phyloP scores from a whole-genome alignment of 2,888 invertebrate species.

The Agrochola macilenta region DNA sequence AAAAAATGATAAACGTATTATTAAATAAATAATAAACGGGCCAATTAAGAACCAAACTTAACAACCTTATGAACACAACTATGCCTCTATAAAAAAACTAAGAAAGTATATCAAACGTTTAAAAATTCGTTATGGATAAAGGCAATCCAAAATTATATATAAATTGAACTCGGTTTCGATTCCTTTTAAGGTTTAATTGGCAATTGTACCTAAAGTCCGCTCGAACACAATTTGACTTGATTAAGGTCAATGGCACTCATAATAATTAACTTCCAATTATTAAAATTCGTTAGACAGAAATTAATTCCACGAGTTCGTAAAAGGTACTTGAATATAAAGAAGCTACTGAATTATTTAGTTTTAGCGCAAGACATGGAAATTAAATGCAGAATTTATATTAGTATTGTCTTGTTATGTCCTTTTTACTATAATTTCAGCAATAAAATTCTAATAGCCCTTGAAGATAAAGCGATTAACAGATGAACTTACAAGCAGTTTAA shows the following conservation, averaged over 20 bases:
- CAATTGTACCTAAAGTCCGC: conserved; percentile 54
- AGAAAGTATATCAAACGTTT: conserved; percentile 71
- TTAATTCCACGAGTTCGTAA: conserved; percentile 51
- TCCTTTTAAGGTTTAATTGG: conserved; percentile 70
- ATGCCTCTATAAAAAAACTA: conserved; percentile 27
- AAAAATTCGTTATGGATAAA: conserved; percentile 70
- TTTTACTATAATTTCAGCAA: conserved; percentile 15
- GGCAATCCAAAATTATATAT: conserved; percentile 69
- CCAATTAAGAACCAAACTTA: conserved; percentile 45
- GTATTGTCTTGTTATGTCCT: conserved; percentile 8
- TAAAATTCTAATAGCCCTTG: conserved; percentile 17
- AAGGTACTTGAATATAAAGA: conserved; percentile 38
- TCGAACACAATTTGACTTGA: conserved; percentile 64
- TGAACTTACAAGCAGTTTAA: background rate
- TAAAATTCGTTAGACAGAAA: conserved; percentile 61
- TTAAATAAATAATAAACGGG: conserved; percentile 32
- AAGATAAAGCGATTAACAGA: conserved; percentile 13
- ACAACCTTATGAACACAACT: conserved; percentile 43
- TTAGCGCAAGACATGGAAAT: conserved; percentile 14
- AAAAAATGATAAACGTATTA: conserved; percentile 22
- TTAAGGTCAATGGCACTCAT: conserved; percentile 74
- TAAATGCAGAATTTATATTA: conserved; percentile 27
- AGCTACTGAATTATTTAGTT: conserved; percentile 26
- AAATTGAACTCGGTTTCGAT: conserved; percentile 67
- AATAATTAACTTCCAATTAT: conserved; percentile 64